phyloP scores from a whole-genome alignment of 2,888 invertebrate species.

The Andrena trimmerana region DNA sequence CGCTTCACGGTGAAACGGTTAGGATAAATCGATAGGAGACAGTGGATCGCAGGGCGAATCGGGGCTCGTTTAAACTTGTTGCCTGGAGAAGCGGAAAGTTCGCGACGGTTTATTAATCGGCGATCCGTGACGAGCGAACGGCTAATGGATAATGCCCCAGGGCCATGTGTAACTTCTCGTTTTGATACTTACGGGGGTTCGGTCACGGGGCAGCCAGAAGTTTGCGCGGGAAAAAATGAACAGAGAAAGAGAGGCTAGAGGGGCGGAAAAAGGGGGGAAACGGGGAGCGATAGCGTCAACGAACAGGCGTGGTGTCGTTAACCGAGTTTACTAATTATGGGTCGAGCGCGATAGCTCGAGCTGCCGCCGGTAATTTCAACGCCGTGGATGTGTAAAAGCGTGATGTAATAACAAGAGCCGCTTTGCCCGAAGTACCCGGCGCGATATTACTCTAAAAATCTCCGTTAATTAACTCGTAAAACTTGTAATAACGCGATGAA shows the following conservation, averaged over 20 bases:
- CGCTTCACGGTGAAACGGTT: background rate
- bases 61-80: conserved; percentile 55
- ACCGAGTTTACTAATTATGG: conserved; percentile 74
- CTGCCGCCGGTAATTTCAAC: conserved; percentile 62
- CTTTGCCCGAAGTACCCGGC: conserved; percentile 59
- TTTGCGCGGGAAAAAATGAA: background rate
- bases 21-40: conserved; percentile 23
- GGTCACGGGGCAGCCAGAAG: conserved; percentile 13
- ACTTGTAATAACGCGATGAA: conserved; percentile 69
- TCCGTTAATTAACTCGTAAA: conserved; percentile 72
- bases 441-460: conserved; percentile 69
- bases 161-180: conserved; percentile 37
- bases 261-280: background rate
- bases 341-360: conserved; percentile 66
- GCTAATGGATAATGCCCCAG: conserved; percentile 28
- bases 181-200: conserved; percentile 13
- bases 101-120: conserved; percentile 67
- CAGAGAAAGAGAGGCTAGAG: background rate
- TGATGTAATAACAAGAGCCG: conserved; percentile 68
- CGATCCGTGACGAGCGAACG: conserved; percentile 38
- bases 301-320: conserved; percentile 63
- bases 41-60: background rate
- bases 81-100: conserved; percentile 62
- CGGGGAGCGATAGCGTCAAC: conserved; percentile 50
- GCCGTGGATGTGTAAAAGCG: conserved; percentile 63